These are phyloP conservation scores for Odontothrips loti DNA, from an alignment of 2,888 invertebrate species.

Conservation along the genomic window DNA sequence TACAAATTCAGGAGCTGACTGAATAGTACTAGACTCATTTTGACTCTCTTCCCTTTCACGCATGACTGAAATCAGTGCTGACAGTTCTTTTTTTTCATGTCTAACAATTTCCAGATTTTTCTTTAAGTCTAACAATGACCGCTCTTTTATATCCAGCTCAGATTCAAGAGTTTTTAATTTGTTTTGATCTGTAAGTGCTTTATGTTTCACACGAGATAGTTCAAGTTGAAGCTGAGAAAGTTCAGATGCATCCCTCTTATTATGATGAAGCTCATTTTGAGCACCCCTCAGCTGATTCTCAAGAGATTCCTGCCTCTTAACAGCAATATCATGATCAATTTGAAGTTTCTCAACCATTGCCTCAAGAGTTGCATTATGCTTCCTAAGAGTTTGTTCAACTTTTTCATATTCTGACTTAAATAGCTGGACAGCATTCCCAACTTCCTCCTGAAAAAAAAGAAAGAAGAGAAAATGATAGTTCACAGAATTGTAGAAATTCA, in stretches of 20 bases:
- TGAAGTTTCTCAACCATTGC: conserved; percentile 33
- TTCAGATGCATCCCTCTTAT: neutral
- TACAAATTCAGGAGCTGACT: neutral
- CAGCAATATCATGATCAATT: conserved; percentile 27
- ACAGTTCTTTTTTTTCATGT: neutral
- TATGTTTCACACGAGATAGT: neutral
- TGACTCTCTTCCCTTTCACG: conserved; percentile 25
- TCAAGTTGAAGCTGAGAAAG: neutral
- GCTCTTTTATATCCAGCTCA: neutral
- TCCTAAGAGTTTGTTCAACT: conserved; percentile 31
- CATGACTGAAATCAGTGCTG: neutral
- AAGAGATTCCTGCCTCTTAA: conserved; percentile 28
- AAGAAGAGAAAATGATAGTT: neutral
- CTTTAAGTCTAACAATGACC: neutral
- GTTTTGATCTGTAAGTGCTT: conserved; percentile 19
- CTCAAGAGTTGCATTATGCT: conserved; percentile 35
- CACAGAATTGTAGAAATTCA: neutral
- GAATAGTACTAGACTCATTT: neutral
- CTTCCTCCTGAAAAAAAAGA: conserved; percentile 34
- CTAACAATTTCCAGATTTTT: neutral
- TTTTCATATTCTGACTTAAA: conserved; percentile 33
- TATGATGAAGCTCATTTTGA: conserved; percentile 29
- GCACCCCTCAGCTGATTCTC: conserved; percentile 31
- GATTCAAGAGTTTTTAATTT: conserved; percentile 22
- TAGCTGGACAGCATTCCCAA: conserved; percentile 32